Conservation (phyloP, 1,140 invertebrate genomes). For the Solenopsis invicta region DNA sequence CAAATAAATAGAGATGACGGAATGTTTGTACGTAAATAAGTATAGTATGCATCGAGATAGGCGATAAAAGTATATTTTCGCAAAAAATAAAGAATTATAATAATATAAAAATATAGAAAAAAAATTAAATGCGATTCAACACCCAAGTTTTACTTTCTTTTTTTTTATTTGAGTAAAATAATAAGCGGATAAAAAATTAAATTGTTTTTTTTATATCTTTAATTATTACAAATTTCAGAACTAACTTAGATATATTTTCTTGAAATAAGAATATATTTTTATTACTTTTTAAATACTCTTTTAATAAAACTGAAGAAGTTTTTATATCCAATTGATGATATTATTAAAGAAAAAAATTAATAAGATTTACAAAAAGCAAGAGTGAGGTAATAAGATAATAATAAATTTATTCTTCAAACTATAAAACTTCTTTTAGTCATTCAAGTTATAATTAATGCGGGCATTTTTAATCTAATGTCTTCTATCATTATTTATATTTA, state of each 20-base stretch:
- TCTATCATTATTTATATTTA: not conserved
- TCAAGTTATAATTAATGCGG: not conserved
- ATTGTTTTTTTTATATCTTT: not conserved
- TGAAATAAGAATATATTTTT: not conserved
- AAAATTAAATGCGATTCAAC: not conserved
- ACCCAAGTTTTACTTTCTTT: not conserved
- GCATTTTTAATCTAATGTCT: not conserved
- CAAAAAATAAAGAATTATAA: not conserved
- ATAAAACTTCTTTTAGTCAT: not conserved
- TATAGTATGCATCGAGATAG: not conserved
- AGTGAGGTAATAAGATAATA: not conserved
- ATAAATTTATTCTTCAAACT: not conserved
- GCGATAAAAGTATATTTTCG: not conserved
- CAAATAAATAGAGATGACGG: not conserved
- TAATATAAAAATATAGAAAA: not conserved
- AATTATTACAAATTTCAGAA: not conserved
- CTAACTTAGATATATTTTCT: not conserved
- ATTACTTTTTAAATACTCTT: not conserved
- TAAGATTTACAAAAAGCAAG: not conserved
- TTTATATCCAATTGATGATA: not conserved
- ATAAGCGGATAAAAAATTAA: not conserved
- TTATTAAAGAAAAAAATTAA: not conserved
- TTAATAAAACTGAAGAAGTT: not conserved
- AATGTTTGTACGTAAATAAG: not conserved
- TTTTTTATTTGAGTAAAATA: constrained; percentile 3